Evolutionary conservation across 2,888 invertebrate genomes (phyloP), one percentile per base, ranked within the genome.

Genomic region (Orthosia gothica): DNA sequence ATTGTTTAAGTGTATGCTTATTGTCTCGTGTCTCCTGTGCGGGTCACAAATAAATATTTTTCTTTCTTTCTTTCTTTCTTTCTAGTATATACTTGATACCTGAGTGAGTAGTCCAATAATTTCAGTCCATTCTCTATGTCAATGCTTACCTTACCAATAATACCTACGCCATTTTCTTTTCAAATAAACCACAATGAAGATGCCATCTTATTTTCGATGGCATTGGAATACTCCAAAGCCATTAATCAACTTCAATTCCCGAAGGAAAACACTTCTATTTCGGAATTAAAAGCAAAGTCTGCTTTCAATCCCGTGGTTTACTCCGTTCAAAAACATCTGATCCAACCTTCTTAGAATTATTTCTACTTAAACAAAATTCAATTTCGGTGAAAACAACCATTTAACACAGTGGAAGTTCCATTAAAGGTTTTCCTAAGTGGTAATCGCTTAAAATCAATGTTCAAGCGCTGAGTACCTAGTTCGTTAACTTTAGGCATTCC

Each of bases 401-500:
- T 71, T 52, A 11, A 45, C 7, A 40, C 26, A 11, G 50, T 52
- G 50, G 50, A 16, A 62, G 26, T 69, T 40, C 50, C 3, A 20
- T 18, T 47, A 16, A n/a, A 47, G 52, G 32, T 23, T 47, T 45
- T 16, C 0, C 2, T 49, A 52, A 32, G 45, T 58, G 32, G 32
- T 77, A 79, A 63, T 70, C 58, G 26, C 47, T 70, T 26, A 47
- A 45, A 66, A 62, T 50, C 40, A 40, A 66, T 57, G 54, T 75
- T 59, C 7, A 47, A 49, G 65, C 65, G 20, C 20, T 2, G 40
- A 66, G 59, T 45, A 65, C 65, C 32, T 12, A 58, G 52, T 59
- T 66, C 76, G n/a, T 74, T 83, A 65, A 66, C 59, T 79, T 83
- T 45, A 59, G 54, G 52, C 63, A 70, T 69, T 69, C 26, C 32